phyloP scores from a whole-genome alignment of 1,140 invertebrate genomes.

The Trachelipus rathkii region DNA sequence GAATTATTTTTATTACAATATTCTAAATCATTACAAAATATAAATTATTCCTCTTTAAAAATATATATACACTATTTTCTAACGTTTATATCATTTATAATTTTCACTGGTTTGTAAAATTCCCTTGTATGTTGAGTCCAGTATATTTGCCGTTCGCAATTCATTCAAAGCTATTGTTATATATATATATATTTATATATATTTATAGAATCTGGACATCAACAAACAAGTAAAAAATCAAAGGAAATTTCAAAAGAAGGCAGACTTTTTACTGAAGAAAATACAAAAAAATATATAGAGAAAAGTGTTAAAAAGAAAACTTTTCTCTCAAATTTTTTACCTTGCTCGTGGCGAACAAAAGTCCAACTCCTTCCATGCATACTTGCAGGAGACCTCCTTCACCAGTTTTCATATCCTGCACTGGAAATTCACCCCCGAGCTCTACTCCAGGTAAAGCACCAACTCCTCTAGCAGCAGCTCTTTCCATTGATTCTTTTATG shows the following conservation, averaged over 20 bases:
- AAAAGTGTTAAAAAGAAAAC: conserved; percentile 12
- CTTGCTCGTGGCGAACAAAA: conserved; percentile 98
- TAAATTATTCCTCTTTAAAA: too few relatives aligned
- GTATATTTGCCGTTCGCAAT: neutral
- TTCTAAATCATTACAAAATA: neutral
- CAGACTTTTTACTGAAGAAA: conserved; percentile 14
- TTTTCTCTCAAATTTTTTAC: conserved; percentile 55
- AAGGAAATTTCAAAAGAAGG: conserved; percentile 18
- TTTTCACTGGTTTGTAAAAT: too few relatives aligned
- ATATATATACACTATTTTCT: too few relatives aligned
- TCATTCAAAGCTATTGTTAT: neutral
- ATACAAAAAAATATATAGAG: conserved; percentile 48
- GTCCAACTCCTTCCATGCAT: conserved; percentile 96
- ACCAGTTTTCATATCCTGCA: conserved; percentile 92
- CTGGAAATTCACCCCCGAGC: conserved; percentile 96
- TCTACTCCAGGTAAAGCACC: conserved; percentile 68
- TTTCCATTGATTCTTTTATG: conserved; percentile 98
- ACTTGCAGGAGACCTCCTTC: conserved; percentile 96
- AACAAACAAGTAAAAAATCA: conserved; percentile 23
- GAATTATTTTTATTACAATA: neutral
- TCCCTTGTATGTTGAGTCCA: neutral
- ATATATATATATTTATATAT: too few relatives aligned
- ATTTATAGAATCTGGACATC: neutral
- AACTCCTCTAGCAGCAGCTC: conserved; percentile 78
- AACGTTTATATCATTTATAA: too few relatives aligned